Percentiles rank a stretch among this genome's conserved stretches.
Conservation (phyloP, 2,797 vertebrate genomes). For the Hipposideros larvatus region DNA sequence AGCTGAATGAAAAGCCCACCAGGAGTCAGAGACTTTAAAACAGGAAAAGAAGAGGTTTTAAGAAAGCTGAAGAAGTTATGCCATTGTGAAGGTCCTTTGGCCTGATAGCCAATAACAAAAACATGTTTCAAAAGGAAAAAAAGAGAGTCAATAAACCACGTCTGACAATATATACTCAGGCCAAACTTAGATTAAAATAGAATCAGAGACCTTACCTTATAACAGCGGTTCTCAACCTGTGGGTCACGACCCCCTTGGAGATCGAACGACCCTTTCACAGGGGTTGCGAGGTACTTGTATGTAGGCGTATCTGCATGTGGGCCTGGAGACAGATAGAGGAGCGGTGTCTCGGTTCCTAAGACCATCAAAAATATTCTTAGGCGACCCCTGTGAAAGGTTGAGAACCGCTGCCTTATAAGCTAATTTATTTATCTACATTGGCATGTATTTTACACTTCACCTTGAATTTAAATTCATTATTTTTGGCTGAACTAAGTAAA, state of each 20-base stretch:
- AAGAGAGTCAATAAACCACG: not conserved
- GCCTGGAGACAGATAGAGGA: too few relatives aligned
- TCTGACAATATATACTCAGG: not conserved
- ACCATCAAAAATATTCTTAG: too few relatives aligned
- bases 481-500: not conserved
- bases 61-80: not conserved
- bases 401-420: not conserved
- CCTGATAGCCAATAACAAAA: not conserved
- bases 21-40: slow-evolving; percentile 29
- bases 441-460: not conserved
- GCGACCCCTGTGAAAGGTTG: too few relatives aligned
- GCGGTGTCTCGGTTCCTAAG: too few relatives aligned
- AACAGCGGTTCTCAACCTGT: too few relatives aligned
- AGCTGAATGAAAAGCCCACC: not conserved
- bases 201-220: not conserved
- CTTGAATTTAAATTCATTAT: slow-evolving; percentile 60
- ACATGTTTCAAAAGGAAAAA: not conserved
- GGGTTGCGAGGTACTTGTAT: too few relatives aligned
- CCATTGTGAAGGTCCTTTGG: not conserved
- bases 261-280: too few relatives aligned
- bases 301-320: too few relatives aligned
- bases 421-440: not conserved
- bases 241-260: too few relatives aligned
- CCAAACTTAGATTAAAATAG: not conserved
- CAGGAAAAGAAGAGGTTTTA: not conserved